Percentiles rank a stretch among this genome's conserved stretches.
Conservation (phyloP, 2,888 invertebrate species). For the Hemithea aestivaria region DNA sequence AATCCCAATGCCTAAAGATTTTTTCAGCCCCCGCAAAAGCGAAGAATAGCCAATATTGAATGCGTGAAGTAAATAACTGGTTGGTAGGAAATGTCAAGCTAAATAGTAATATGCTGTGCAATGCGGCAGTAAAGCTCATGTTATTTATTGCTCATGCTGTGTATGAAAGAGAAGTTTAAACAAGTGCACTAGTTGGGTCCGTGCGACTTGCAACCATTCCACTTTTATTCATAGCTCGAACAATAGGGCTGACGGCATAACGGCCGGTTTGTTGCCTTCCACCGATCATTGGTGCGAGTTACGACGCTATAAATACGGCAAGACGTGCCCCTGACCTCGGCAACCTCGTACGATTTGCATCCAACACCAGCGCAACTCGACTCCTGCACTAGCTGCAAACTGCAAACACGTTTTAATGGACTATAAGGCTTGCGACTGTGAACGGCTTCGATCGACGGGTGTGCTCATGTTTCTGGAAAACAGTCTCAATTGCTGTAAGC, state of each 20-base stretch:
- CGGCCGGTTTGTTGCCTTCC: slow-evolving; percentile 56
- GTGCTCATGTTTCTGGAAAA: slow-evolving; percentile 23
- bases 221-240: slow-evolving; percentile 66
- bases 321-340: slow-evolving; percentile 69
- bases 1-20: slow-evolving; percentile 25
- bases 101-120: slow-evolving; percentile 42
- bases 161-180: slow-evolving; percentile 53
- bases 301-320: slow-evolving; percentile 71
- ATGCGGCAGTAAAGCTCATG: slow-evolving; percentile 53
- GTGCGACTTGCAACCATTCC: slow-evolving; percentile 49
- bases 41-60: slow-evolving; percentile 7
- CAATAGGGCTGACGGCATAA: slow-evolving; percentile 62
- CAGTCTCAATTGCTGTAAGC: slow-evolving; percentile 26
- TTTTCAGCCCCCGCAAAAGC: slow-evolving; percentile 17
- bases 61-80: slow-evolving; percentile 23
- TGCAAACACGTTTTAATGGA: slow-evolving; percentile 17
- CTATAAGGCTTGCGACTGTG: slow-evolving; percentile 9
- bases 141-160: slow-evolving; percentile 44
- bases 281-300: slow-evolving; percentile 69
- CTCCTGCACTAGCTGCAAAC: slow-evolving; percentile 15
- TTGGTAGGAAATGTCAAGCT: slow-evolving; percentile 37
- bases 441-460: slow-evolving; percentile 16
- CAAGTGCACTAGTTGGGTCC: slow-evolving; percentile 53
- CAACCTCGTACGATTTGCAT: slow-evolving; percentile 34
- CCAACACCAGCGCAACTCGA: slow-evolving; percentile 22